Evolutionary conservation across 2,797 vertebrate genomes (phyloP).

Genomic region (Crenichthys baileyi): DNA sequence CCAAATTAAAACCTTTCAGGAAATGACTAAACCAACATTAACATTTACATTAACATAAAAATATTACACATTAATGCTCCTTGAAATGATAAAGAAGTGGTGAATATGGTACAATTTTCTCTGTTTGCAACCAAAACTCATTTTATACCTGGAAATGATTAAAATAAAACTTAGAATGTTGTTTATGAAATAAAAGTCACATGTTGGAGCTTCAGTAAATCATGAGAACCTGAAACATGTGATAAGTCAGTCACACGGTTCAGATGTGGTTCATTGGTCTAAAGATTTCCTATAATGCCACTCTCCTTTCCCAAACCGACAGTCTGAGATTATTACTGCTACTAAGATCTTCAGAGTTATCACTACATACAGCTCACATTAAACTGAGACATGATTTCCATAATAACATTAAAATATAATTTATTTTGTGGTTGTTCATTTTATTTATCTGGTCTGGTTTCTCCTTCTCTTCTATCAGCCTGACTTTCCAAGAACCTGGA

Average conservation of each 20-base stretch:
- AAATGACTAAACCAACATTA: not conserved
- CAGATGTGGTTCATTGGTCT: not conserved
- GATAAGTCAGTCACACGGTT: not conserved
- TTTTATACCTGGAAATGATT: not conserved
- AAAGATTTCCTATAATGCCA: not conserved
- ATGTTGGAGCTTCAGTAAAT: not conserved
- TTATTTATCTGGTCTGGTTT: too few species aligned
- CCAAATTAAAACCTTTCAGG: not conserved
- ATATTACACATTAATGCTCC: not conserved
- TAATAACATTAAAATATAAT: too few species aligned
- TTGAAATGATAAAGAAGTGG: too few species aligned
- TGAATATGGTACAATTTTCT: not conserved
- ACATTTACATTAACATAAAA: not conserved
- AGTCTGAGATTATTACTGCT: not conserved
- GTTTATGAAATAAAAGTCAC: not conserved
- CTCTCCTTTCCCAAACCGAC: not conserved
- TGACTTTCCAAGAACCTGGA: not conserved
- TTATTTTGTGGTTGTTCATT: not conserved
- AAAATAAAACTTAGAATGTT: not conserved
- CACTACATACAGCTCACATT: not conserved
- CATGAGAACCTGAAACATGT: not conserved
- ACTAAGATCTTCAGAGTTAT: too few species aligned
- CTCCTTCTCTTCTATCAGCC: not conserved
- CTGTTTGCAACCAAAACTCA: not conserved
- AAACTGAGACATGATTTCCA: too few species aligned